These are phyloP conservation scores for Anguilla rostrata DNA, from an alignment of 2,113 vertebrate species.

Conservation along the genomic window DNA sequence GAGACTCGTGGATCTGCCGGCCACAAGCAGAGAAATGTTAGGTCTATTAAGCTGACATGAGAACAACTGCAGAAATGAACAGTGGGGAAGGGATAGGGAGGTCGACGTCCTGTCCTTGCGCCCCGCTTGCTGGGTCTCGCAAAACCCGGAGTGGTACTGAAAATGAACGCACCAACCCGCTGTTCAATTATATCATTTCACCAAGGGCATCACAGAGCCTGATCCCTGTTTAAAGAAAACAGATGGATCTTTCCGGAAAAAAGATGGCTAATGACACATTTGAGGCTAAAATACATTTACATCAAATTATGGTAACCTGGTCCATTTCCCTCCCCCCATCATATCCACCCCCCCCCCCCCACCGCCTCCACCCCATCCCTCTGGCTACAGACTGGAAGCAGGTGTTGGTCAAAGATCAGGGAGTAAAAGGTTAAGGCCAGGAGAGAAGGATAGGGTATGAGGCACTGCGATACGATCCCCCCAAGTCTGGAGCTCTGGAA, in stretches of 20 bases:
- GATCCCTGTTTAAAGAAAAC: background rate
- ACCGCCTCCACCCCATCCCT: background rate
- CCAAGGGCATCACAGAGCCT: background rate
- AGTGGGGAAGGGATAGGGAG: background rate
- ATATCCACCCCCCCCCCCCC: background rate
- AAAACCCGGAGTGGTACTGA: background rate
- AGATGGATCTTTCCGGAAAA: background rate
- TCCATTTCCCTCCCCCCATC: slow-evolving; percentile 43
- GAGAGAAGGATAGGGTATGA: slow-evolving; percentile 86
- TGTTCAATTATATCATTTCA: background rate
- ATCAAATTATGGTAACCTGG: slow-evolving; percentile 79
- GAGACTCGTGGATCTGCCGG: background rate
- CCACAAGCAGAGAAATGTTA: background rate
- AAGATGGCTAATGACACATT: slow-evolving; percentile 65
- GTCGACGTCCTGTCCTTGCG: background rate
- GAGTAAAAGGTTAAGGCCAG: slow-evolving; percentile 93
- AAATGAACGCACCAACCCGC: background rate
- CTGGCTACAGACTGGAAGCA: slow-evolving; percentile 75
- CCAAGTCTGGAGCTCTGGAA: slow-evolving; percentile 85
- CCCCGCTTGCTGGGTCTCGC: background rate
- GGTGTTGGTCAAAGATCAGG: slow-evolving; percentile 99
- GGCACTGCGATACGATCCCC: slow-evolving; percentile 97
- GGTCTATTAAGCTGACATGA: background rate
- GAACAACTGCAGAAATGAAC: background rate
- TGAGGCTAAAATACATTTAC: slow-evolving; percentile 66